Evolutionary conservation across 1,140 invertebrate species (phyloP), one percentile per base, ranked within the genome.

Genomic region (Chlorops oryzae): DNA sequence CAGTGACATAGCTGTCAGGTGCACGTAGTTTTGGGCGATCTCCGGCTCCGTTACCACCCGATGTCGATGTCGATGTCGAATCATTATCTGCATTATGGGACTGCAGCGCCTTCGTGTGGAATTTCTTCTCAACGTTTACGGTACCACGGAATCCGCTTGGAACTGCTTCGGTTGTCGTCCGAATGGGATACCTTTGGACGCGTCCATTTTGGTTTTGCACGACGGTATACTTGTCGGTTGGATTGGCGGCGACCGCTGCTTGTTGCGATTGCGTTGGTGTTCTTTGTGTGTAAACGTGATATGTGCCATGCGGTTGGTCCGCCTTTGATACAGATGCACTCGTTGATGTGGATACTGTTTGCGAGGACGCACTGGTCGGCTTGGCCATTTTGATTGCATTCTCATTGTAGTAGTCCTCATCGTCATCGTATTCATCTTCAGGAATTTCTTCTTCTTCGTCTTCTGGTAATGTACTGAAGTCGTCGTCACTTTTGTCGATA

Each of bases 1-100:
- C 80, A 0, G 86, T 86, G 0, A 85, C 76, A 61, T 83, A 86
- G 58, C 74, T 77, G 12, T 79, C 76, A 3, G 72, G 65, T 13
- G 59, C 54, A 5, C 59, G 60, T 41, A 43, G 60, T 61, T 46
- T 69, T 48, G 51, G 62, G 49, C 48, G 57, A 27, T 78, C 74
- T 13, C 70, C 72, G 50, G 77, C 73, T 18, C 77, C 75, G 63
- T 38, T 74, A 73, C 5, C 63, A 57, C 13, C 23, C 67, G 47
- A 34, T 69, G 55, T 74, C 63, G 61, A 58, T 66, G 50, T 73
- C n/a, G 65, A 61, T 15, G 58, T 56, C 0, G 69, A 35, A 21
- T 61, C 59, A 24, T 51, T 55, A 2, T 60, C 58, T 2, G 61
- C 15, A 4, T 44, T 56, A 35, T 61, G 65, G 7, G 60, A 54